Evolutionary conservation across 92 coral and sea anemone species (phyloP).

Genomic region (Paragorgia papillata): DNA sequence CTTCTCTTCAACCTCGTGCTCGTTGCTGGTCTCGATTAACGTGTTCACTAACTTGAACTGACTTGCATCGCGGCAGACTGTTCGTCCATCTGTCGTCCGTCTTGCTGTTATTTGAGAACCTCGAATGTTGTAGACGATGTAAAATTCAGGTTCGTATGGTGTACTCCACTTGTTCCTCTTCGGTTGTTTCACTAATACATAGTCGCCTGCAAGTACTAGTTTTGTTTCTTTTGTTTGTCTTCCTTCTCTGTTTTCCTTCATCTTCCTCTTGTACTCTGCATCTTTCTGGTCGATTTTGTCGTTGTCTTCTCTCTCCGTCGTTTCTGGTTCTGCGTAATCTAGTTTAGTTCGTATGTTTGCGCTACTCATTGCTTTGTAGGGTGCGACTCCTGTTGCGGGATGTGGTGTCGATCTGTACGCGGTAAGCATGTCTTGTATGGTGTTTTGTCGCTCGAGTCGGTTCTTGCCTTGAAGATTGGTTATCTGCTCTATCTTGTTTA

Average conservation of each 20-base stretch:
- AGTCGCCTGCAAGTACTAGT: conserved; percentile 62
- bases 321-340: conserved; percentile 51
- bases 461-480: conserved; percentile 63
- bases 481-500: conserved; percentile 68
- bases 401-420: conserved; percentile 70
- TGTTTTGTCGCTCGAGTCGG: conserved; percentile 41
- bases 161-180: conserved; percentile 44
- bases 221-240: conserved; percentile 57
- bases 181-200: conserved; percentile 61
- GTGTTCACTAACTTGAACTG: conserved; percentile 46
- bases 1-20: too few relatives aligned
- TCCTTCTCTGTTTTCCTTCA: conserved; percentile 56
- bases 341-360: conserved; percentile 55
- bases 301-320: conserved; percentile 41
- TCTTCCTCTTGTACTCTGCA: conserved; percentile 62
- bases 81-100: conserved; percentile 44
- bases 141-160: conserved; percentile 38
- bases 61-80: conserved; percentile 45
- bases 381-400: conserved; percentile 66
- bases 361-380: conserved; percentile 58
- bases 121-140: conserved; percentile 22
- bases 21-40: conserved; percentile 16
- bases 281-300: conserved; percentile 53
- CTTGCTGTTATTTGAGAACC: conserved; percentile 44
- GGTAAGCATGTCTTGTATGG: conserved; percentile 62